phyloP scores from a whole-genome alignment of 2,888 invertebrate species.

The Trypoxylon attenuatum region DNA sequence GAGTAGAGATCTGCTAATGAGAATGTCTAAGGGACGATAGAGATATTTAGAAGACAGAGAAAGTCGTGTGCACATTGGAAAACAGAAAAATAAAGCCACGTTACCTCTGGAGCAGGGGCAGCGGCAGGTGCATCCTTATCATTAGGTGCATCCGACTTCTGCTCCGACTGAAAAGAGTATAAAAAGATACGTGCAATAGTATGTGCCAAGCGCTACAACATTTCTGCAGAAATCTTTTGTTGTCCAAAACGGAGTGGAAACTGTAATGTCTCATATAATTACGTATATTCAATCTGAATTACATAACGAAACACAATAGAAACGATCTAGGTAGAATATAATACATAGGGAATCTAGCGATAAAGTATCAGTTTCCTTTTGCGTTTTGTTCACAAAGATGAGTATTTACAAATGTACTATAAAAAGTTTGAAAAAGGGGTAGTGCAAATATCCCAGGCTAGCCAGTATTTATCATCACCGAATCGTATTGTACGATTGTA shows the following conservation, averaged over 20 bases:
- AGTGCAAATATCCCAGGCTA: slow-evolving; percentile 7
- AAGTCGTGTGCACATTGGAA: slow-evolving; percentile 12
- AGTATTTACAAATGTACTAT: slow-evolving; percentile 33
- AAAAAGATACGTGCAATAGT: slow-evolving; percentile 70
- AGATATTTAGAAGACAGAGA: slow-evolving; percentile 19
- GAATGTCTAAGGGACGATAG: background rate
- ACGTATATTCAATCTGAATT: background rate
- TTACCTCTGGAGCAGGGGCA: slow-evolving; percentile 71
- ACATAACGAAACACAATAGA: too few species aligned
- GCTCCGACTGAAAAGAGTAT: slow-evolving; percentile 73
- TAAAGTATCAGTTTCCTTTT: background rate
- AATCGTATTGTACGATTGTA: too few species aligned
- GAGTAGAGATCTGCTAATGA: background rate
- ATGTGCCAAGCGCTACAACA: slow-evolving; percentile 67
- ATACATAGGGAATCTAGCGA: too few species aligned
- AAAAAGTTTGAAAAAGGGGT: slow-evolving; percentile 2
- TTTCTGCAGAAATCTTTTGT: slow-evolving; percentile 27
- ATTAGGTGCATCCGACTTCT: slow-evolving; percentile 70
- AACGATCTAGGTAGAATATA: too few species aligned
- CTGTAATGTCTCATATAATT: background rate
- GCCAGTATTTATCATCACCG: too few species aligned
- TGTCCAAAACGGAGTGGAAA: slow-evolving; percentile 17
- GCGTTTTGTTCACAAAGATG: slow-evolving; percentile 25
- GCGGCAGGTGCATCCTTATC: slow-evolving; percentile 68
- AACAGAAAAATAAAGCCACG: slow-evolving; percentile 58